A percentile compares a stretch with the other conserved stretches of the same genome.
Conservation (phyloP, 2,797 vertebrate genomes). For the Discoglossus pictus region DNA sequence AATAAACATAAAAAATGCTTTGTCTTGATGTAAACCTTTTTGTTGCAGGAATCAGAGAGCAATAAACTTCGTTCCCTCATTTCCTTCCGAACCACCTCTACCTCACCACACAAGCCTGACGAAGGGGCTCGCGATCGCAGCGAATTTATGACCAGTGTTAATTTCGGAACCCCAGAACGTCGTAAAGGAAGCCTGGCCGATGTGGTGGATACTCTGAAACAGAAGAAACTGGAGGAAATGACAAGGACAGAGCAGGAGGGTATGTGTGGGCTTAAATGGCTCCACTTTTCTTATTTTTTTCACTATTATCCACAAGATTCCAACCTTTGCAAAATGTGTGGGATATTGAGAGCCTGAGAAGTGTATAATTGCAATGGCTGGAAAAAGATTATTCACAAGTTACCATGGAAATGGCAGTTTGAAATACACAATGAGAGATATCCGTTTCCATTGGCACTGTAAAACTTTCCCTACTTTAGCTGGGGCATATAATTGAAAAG, state of each 20-base stretch:
- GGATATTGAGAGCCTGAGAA: constrained; percentile 55
- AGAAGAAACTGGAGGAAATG: constrained; percentile 99
- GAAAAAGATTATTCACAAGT: constrained; percentile 60
- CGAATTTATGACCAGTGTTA: constrained; percentile 93
- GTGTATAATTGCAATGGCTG: constrained; percentile 55
- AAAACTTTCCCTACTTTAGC: constrained; percentile 56
- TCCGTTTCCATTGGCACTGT: constrained; percentile 47
- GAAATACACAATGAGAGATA: constrained; percentile 59
- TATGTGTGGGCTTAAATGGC: constrained; percentile 65
- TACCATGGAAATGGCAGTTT: constrained; percentile 60
- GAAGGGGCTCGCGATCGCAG: constrained; percentile 95
- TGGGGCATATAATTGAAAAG: constrained; percentile 56
- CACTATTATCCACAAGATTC: constrained; percentile 23
- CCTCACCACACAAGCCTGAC: constrained; percentile 97
- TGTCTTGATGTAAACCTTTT: constrained; percentile 66
- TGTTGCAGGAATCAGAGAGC: constrained; percentile 94
- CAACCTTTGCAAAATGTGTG: constrained; percentile 51
- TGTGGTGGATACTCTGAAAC: constrained; percentile 98
- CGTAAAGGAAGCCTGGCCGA: constrained; percentile 99
- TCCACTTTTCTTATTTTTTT: constrained; percentile 16
- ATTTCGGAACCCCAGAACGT: constrained; percentile 95
- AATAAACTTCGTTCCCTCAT: constrained; percentile 99
- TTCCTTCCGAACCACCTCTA: constrained; percentile 99
- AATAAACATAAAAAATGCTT: too few relatives aligned
- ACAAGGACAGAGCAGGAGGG: constrained; percentile 97